phyloP scores from a whole-genome alignment of 2,113 vertebrate genomes.

The Morone saxatilis region DNA sequence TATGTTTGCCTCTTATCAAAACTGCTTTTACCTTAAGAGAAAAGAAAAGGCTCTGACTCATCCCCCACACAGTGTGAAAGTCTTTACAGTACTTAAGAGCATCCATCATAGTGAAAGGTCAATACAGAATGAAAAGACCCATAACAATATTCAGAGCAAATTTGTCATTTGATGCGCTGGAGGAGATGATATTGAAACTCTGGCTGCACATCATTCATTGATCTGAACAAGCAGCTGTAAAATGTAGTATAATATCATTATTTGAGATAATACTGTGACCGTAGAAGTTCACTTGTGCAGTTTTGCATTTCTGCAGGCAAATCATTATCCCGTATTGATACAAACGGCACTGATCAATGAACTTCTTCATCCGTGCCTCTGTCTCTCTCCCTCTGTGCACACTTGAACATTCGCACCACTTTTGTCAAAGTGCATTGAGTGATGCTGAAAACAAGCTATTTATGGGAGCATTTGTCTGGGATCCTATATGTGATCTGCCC shows the following conservation, averaged over 20 bases:
- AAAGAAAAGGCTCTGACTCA: constrained; percentile 18
- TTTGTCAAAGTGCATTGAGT: constrained; percentile 3
- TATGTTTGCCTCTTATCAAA: constrained; percentile 22
- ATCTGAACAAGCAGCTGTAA: constrained; percentile 41
- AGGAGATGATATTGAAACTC: constrained; percentile 59
- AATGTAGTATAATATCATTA: constrained; percentile 28
- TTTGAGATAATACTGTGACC: constrained; percentile 2
- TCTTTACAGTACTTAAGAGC: constrained; percentile 51
- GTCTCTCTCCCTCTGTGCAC: neutral
- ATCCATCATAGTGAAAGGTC: constrained; percentile 77
- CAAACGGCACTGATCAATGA: constrained; percentile 23
- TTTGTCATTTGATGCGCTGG: constrained; percentile 58
- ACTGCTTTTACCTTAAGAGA: constrained; percentile 26
- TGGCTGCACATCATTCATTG: constrained; percentile 58
- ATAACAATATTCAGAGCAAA: constrained; percentile 63
- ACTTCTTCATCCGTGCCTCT: no score
- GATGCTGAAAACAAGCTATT: constrained; percentile 49
- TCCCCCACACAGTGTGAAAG: constrained; percentile 32
- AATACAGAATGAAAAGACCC: constrained; percentile 67
- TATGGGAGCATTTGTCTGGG: constrained; percentile 33
- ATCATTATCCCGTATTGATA: neutral
- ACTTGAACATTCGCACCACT: neutral
- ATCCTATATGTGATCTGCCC: constrained; percentile 13
- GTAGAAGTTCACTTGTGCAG: neutral
- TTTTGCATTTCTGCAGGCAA: constrained; percentile 27